Evolutionary conservation across 2,888 invertebrate species (phyloP).

Genomic region (Antheraea yamamai): DNA sequence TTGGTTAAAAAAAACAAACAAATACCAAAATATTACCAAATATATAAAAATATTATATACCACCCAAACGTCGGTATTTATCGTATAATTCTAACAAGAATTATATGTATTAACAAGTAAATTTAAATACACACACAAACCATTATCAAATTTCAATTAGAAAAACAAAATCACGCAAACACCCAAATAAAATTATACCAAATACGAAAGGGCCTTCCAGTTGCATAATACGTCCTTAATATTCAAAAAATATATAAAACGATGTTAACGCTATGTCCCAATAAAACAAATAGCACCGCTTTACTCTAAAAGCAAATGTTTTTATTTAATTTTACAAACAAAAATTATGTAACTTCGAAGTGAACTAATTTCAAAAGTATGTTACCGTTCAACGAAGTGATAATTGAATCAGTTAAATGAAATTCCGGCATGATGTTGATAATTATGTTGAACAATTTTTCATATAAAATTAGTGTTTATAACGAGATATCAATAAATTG

Average conservation of each 20-base stretch:
- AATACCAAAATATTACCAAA: not conserved
- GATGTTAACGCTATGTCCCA: constrained; percentile 43
- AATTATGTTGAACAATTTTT: not conserved
- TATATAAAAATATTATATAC: too few relatives aligned
- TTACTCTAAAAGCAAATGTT: constrained; percentile 75
- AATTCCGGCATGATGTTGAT: constrained; percentile 67
- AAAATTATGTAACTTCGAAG: constrained; percentile 69
- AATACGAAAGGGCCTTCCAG: constrained; percentile 49
- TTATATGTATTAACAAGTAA: not conserved
- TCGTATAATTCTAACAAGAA: not conserved
- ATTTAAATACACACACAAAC: not conserved
- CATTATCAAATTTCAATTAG: not conserved
- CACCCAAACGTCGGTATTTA: not conserved
- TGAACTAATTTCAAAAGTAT: constrained; percentile 30
- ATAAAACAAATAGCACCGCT: constrained; percentile 55
- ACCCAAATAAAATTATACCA: constrained; percentile 44
- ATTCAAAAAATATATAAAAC: constrained; percentile 27
- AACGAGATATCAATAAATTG: not conserved
- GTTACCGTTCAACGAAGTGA: constrained; percentile 69
- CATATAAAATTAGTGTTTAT: not conserved
- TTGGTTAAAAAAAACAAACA: not conserved
- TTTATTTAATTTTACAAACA: constrained; percentile 59
- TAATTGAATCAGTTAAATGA: constrained; percentile 63
- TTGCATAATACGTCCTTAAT: constrained; percentile 34
- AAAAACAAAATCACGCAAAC: constrained; percentile 18